Percentiles rank a stretch among this genome's conserved stretches.
Evolutionary conservation across 2,113 vertebrate species (phyloP).

Genomic region (Otus sunia): DNA sequence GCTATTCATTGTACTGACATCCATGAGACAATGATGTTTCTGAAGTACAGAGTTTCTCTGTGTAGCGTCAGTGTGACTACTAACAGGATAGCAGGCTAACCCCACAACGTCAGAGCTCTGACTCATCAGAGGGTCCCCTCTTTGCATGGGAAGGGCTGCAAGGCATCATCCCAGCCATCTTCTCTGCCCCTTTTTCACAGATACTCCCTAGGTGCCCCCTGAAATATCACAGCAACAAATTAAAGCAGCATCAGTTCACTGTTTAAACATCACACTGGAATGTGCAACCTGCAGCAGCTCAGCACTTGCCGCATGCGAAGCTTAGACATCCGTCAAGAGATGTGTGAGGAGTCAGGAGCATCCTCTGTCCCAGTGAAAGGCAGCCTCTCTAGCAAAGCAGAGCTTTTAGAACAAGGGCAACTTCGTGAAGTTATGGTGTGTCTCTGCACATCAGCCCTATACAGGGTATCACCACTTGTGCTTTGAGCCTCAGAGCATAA

Average conservation of each 20-base stretch:
- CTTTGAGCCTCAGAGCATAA: neutral
- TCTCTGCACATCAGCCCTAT: neutral
- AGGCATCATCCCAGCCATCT: neutral
- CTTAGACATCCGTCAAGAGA: neutral
- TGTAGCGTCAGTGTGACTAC: neutral
- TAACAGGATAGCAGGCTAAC: neutral
- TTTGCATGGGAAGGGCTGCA: neutral
- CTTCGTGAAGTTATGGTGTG: neutral
- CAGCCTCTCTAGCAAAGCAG: neutral
- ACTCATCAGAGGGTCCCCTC: neutral
- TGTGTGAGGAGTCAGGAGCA: neutral
- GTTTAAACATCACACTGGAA: neutral
- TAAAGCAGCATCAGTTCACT: neutral
- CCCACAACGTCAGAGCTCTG: neutral
- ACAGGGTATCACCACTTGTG: neutral
- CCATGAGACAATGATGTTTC: neutral
- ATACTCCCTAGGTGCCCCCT: neutral
- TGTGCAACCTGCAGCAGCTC: neutral
- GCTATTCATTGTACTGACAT: neutral
- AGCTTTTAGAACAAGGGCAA: neutral
- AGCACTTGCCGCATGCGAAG: neutral
- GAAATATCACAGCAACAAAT: neutral
- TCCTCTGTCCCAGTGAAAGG: neutral
- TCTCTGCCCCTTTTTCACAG: neutral
- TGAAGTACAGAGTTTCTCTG: neutral